Evolutionary conservation across 2,113 vertebrate species (phyloP).

Genomic region (Hiodon alosoides): DNA sequence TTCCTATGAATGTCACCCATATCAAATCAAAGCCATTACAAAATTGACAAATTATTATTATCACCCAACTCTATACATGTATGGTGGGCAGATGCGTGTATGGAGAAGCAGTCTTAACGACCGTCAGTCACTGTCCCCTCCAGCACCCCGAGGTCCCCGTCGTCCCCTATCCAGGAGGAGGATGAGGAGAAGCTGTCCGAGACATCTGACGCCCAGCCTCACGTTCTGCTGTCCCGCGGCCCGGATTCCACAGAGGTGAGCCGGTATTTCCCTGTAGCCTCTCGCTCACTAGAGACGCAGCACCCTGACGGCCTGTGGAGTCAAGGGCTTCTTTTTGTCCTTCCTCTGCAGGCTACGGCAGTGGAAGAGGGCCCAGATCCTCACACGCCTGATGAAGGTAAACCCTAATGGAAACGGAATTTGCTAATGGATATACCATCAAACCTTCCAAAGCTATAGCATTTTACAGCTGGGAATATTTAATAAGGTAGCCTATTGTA

Average conservation of each 20-base stretch:
- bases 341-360: conserved; percentile 27
- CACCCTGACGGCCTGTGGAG: background rate
- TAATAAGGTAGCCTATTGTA: background rate
- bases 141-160: conserved; percentile 73
- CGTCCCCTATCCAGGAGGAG: conserved; percentile 74
- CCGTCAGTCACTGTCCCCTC: background rate
- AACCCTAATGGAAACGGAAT: background rate
- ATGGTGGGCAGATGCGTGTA: too few relatives aligned
- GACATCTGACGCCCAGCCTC: conserved; percentile 52
- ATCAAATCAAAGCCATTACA: too few relatives aligned
- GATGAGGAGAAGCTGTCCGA: conserved; percentile 74
- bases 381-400: conserved; percentile 41
- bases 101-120: too few relatives aligned
- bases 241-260: conserved; percentile 52
- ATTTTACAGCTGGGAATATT: background rate
- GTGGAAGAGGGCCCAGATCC: conserved; percentile 31
- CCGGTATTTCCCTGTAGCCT: background rate
- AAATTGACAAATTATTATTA: too few relatives aligned
- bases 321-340: conserved; percentile 2
- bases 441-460: too few relatives aligned
- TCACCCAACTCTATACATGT: too few relatives aligned
- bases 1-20: too few relatives aligned
- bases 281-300: background rate
- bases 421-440: background rate
- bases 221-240: conserved; percentile 45